Evolutionary conservation across 2,797 vertebrate species (phyloP).

Genomic region (Danio aesculapii): DNA sequence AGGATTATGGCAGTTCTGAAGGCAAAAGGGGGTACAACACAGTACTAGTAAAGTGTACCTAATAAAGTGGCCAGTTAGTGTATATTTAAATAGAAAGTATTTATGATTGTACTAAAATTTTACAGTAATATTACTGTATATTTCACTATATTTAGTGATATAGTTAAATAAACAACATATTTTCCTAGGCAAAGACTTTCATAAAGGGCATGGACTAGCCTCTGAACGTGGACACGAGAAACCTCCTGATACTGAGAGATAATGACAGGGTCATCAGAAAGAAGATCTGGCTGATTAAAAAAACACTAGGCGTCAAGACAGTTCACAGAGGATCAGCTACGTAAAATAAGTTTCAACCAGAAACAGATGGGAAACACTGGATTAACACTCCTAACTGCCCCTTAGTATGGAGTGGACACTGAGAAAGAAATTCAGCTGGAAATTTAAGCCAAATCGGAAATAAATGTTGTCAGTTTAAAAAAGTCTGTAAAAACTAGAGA

Average conservation of each 20-base stretch:
- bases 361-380: background rate
- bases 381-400: conserved; percentile 1
- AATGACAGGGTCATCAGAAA: background rate
- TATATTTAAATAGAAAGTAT: background rate
- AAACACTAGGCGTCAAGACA: background rate
- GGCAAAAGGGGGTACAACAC: too few species aligned
- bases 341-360: background rate
- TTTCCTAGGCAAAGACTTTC: too few species aligned
- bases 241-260: background rate
- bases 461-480: too few species aligned
- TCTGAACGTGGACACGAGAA: background rate
- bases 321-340: background rate
- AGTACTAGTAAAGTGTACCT: too few species aligned
- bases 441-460: background rate
- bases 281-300: conserved; percentile 8
- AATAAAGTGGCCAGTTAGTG: too few species aligned
- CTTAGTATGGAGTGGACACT: background rate
- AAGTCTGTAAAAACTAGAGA: background rate
- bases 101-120: background rate
- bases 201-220: background rate
- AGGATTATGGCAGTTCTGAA: too few species aligned
- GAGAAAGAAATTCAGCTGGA: background rate
- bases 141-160: too few species aligned
- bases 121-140: background rate
- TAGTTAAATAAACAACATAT: too few species aligned